These are phyloP conservation scores for Drosophila grimshawi DNA, from an alignment of 1,140 invertebrate species.

Conservation along the genomic window DNA sequence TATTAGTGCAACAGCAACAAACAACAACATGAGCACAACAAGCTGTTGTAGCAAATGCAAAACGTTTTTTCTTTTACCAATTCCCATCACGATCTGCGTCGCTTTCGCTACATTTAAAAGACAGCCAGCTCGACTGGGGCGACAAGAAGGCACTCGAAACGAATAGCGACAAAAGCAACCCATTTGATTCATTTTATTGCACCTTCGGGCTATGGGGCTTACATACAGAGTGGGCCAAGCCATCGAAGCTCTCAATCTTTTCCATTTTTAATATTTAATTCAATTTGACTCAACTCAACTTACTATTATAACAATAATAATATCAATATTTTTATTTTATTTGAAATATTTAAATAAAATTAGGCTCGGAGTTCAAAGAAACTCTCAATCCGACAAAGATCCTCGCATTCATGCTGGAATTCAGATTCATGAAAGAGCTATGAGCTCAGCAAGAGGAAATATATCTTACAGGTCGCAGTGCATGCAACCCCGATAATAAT, in stretches of 20 bases:
- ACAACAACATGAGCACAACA: conserved; percentile 14
- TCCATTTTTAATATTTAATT: too few relatives aligned
- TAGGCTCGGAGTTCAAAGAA: too few relatives aligned
- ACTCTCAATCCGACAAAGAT: too few relatives aligned
- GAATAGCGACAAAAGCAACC: conserved; percentile 36
- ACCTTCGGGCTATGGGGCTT: conserved; percentile 37
- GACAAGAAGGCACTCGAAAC: background rate
- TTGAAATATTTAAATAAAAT: too few relatives aligned
- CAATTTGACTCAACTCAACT: too few relatives aligned
- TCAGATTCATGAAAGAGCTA: too few relatives aligned
- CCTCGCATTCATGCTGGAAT: too few relatives aligned
- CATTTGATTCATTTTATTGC: conserved; percentile 66
- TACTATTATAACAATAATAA: too few relatives aligned
- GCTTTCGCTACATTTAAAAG: conserved; percentile 67
- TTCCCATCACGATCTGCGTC: conserved; percentile 68
- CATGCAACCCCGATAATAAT: too few relatives aligned
- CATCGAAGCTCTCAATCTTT: background rate
- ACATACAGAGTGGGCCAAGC: conserved; percentile 45
- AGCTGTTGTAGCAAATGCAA: conserved; percentile 11
- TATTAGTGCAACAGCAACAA: conserved; percentile 26
- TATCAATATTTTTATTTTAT: too few relatives aligned
- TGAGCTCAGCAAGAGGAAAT: too few relatives aligned
- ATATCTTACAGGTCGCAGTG: too few relatives aligned
- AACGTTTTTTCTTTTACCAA: conserved; percentile 18
- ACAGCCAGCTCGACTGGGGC: conserved; percentile 15